Base-by-base conservation (phyloP, 2,797 vertebrate species). In the Lithobates sylvaticus region DNA sequence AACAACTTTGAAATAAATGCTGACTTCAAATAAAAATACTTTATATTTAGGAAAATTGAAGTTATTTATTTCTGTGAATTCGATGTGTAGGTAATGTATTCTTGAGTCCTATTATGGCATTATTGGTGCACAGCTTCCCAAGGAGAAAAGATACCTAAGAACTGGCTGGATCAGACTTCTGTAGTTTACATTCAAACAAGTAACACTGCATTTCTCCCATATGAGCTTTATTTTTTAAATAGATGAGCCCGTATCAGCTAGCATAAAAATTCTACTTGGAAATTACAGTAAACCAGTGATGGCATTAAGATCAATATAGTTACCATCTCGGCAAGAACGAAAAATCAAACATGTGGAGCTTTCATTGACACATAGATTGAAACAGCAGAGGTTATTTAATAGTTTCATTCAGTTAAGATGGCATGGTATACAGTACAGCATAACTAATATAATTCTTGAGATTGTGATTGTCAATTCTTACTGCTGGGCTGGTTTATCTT, bases 231-330 rank as follows among this genome's bases (percentile, higher is more conserved):
- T 54, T 23, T 64, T 3, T 65, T 2, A 10, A 26, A n/a, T 26
- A 50, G 5, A 54, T 50, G 16, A 54, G 2, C 2, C 16, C 6
- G 42, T 42, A 65, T 42, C 64, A 65, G 39, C 23, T 44, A 78
- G 12, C 61, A 44, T 26, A 36, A 78, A 23, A 34, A 12, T 67
- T 12, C 16, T 26, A 36, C 10, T 36, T 27, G 26, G 16, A 26
- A 68, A 44, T 13, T 44, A 21, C 42, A 44, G 71, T 23, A 44
- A 72, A 18, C 12, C 71, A 73, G 36, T 26, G 39, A 73, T 29
- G 64, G 61, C 76, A 39, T 78, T 78, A 44, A 76, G 29, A 76
- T 61, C 54, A 76, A 10, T 78, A 16, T 36, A 67, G 16, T 26
- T 76, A 76, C 75, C 18, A 12, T 76, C 16, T n/a, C 21, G 23